Conservation (phyloP, 1,140 invertebrate genomes). For the Neodiprion fabricii region DNA sequence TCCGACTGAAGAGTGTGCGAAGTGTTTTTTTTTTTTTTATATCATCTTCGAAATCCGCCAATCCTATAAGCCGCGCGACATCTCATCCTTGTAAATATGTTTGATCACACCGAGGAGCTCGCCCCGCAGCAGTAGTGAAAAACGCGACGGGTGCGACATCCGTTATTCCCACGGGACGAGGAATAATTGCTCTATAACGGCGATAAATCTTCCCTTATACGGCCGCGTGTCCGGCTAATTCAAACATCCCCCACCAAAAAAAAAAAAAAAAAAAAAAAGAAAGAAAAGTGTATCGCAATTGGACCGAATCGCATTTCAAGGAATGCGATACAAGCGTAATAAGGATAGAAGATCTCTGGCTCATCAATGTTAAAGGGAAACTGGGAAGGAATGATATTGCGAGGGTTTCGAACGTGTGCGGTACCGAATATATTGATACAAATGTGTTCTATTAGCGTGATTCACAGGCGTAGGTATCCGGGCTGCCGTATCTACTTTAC, state of each 20-base stretch:
- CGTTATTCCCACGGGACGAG: no score
- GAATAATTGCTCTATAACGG: no score
- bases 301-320: neutral
- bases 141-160: no score
- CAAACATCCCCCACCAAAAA: neutral
- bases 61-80: no score
- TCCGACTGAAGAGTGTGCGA: no score
- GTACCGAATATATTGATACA: slow-evolving; percentile 1
- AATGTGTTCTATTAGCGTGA: slow-evolving; percentile 9
- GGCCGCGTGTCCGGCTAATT: neutral
- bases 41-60: no score
- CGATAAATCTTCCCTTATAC: no score
- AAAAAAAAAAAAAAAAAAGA: neutral
- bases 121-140: no score
- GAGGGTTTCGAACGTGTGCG: neutral
- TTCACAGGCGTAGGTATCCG: neutral
- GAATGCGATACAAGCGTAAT: neutral
- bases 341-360: neutral
- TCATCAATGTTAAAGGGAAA: neutral
- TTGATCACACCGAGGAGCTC: no score
- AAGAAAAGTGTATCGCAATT: neutral
- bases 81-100: no score
- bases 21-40: no score
- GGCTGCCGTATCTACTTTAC: neutral
- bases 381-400: neutral